Conservation (phyloP, 1,140 invertebrate species). For the Zaprionus africanus region DNA sequence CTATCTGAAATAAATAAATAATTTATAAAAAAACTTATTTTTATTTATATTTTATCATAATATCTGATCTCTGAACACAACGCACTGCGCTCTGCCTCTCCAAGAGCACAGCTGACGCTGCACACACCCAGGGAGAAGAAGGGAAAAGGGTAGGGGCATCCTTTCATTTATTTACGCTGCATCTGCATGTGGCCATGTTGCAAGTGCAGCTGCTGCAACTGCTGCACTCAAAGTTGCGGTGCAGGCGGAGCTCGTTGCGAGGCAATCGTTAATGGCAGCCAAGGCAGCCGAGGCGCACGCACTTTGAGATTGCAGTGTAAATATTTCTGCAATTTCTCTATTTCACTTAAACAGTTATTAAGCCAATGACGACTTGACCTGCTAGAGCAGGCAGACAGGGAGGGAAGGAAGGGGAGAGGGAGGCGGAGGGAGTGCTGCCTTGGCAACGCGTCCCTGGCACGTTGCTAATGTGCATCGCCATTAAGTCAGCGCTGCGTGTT, state of each 20-base stretch:
- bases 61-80: too few species aligned
- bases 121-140: not conserved
- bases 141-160: not conserved
- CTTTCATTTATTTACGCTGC: constrained; percentile 16
- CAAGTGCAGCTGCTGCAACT: constrained; percentile 3
- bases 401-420: not conserved
- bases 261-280: constrained; percentile 51
- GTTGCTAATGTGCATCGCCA: constrained; percentile 80
- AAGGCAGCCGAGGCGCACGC: not conserved
- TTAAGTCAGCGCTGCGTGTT: constrained; percentile 78
- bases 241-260: constrained; percentile 32
- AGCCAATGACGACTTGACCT: constrained; percentile 59
- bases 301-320: constrained; percentile 58
- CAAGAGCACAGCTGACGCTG: constrained; percentile 28
- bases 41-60: too few species aligned
- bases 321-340: constrained; percentile 64
- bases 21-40: too few species aligned
- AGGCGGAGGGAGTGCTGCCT: not conserved
- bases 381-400: constrained; percentile 19
- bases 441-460: constrained; percentile 53
- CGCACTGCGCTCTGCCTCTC: not conserved
- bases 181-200: not conserved
- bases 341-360: constrained; percentile 75
- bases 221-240: constrained; percentile 42
- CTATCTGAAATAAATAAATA: too few species aligned